These are phyloP conservation scores for Chrysopilus asiliformis DNA, from an alignment of 2,888 invertebrate genomes.

Conservation along the genomic window DNA sequence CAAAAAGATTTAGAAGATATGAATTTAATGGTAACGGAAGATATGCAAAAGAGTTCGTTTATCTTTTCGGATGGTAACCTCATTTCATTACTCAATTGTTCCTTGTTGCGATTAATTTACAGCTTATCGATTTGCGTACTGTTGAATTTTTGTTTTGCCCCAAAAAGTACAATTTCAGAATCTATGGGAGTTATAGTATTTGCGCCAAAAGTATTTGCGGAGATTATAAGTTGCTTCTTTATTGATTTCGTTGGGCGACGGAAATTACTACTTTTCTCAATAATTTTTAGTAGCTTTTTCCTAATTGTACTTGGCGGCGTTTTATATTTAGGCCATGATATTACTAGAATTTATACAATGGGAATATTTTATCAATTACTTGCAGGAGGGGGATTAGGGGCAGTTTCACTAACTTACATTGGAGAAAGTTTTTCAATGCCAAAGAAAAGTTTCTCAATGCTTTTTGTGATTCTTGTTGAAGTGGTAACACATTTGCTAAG, in stretches of 20 bases:
- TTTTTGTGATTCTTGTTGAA: not conserved
- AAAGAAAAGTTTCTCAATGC: slow-evolving; percentile 1
- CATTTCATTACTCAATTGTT: too few relatives aligned
- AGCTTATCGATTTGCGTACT: too few relatives aligned
- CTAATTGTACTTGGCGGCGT: not conserved
- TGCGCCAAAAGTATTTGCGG: too few relatives aligned
- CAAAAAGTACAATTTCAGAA: too few relatives aligned
- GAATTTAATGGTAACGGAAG: too few relatives aligned
- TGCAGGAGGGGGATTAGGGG: slow-evolving; percentile 3
- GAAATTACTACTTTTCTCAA: slow-evolving; percentile 1
- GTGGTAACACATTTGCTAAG: not conserved
- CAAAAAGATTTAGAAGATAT: too few relatives aligned
- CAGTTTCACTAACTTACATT: not conserved
- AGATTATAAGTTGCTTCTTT: not conserved
- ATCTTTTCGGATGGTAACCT: too few relatives aligned
- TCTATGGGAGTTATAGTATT: too few relatives aligned
- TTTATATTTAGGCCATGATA: not conserved
- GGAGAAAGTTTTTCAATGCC: slow-evolving; percentile 1
- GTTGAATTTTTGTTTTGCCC: too few relatives aligned
- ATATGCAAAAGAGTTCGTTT: too few relatives aligned
- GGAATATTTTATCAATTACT: slow-evolving; percentile 4
- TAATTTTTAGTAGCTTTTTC: not conserved
- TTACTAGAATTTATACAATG: not conserved
- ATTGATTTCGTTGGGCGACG: slow-evolving; percentile 4
- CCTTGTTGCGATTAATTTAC: too few relatives aligned